Percentiles rank a stretch among this genome's conserved stretches.
Conservation (phyloP, 2,888 invertebrate species). For the Acanthoscelides obtectus region DNA sequence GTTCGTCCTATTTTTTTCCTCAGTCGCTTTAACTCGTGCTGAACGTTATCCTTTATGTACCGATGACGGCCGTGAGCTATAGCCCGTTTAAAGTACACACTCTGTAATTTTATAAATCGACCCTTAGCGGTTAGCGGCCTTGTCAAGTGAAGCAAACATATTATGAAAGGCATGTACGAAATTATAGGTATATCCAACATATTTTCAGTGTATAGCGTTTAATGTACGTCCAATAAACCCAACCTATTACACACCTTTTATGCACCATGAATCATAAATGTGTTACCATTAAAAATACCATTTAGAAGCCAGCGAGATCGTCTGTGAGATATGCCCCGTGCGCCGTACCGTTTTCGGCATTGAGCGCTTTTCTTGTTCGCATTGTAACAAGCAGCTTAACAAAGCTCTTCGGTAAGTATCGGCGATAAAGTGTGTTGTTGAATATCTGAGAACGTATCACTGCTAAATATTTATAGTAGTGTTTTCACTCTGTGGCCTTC, state of each 20-base stretch:
- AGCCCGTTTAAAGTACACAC: not conserved
- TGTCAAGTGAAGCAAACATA: not conserved
- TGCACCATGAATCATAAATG: not conserved
- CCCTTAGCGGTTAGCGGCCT: not conserved
- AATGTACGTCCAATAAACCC: not conserved
- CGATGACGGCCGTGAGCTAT: too few relatives aligned
- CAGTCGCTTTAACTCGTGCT: too few relatives aligned
- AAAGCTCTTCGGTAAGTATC: not conserved
- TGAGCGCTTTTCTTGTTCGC: not conserved
- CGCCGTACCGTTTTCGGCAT: not conserved
- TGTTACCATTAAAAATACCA: not conserved
- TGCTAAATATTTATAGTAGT: not conserved
- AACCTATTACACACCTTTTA: not conserved
- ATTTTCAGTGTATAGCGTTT: not conserved
- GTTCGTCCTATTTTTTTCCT: too few relatives aligned
- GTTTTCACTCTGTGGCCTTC: not conserved
- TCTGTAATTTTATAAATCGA: not conserved
- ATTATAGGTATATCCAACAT: not conserved
- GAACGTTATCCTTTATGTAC: too few relatives aligned
- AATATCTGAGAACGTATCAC: not conserved
- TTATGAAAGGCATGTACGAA: not conserved
- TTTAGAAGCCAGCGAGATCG: not conserved
- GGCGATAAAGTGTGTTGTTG: not conserved
- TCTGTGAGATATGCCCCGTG: not conserved
- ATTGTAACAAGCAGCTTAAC: not conserved